Conservation (phyloP, 2,797 vertebrate species). For the Mormyrus proboscirostris region DNA sequence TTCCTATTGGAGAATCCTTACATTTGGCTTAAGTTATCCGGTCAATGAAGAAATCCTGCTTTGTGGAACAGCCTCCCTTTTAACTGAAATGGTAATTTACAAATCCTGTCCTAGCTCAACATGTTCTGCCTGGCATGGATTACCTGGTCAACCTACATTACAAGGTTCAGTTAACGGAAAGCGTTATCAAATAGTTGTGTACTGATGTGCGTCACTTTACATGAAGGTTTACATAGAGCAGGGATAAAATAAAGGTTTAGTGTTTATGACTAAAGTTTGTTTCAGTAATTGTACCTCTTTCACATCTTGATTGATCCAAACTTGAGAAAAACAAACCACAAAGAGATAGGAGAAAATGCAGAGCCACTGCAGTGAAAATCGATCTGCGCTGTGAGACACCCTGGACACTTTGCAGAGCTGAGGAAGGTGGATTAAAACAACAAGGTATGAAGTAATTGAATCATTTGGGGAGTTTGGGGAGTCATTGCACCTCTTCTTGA, state of each 20-base stretch:
- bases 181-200: background rate
- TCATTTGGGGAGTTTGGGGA: background rate
- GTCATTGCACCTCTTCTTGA: background rate
- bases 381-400: background rate
- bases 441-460: background rate
- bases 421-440: background rate
- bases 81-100: background rate
- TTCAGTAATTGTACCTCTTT: background rate
- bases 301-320: background rate
- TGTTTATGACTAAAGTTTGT: background rate
- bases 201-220: background rate
- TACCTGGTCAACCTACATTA: background rate
- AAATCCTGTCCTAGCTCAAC: background rate
- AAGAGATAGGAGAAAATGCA: background rate
- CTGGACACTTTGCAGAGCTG: background rate
- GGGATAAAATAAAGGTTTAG: background rate
- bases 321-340: slow-evolving; percentile 6
- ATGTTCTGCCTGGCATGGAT: background rate
- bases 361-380: background rate
- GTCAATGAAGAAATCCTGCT: background rate
- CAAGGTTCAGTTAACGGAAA: background rate
- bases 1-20: background rate
- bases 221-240: background rate
- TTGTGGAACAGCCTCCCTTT: background rate
- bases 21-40: background rate